Percentiles rank a stretch among this genome's conserved stretches.
Conservation (phyloP, 2,113 vertebrate genomes). For the Platichthys stellatus region DNA sequence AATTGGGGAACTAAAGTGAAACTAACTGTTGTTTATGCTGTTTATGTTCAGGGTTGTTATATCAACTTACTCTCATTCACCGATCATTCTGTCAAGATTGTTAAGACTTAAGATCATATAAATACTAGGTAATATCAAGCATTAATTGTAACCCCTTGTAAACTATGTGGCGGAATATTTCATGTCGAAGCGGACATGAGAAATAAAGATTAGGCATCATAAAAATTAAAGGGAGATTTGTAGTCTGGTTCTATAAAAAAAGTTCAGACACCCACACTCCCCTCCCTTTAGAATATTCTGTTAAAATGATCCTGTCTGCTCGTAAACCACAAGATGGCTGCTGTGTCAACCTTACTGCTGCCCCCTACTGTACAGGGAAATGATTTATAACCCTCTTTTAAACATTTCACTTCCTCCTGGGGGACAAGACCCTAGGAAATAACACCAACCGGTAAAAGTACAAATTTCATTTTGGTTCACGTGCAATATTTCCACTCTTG, state of each 20-base stretch:
- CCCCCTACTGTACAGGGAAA: constrained; percentile 42
- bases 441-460: background rate
- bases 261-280: background rate
- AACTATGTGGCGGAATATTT: background rate
- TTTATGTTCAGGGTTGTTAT: too few relatives aligned
- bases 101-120: too few relatives aligned
- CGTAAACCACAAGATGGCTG: constrained; percentile 39
- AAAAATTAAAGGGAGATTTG: background rate
- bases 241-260: background rate
- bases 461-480: too few relatives aligned
- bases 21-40: too few relatives aligned
- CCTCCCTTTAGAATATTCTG: background rate
- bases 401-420: background rate
- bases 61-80: too few relatives aligned
- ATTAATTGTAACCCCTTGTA: background rate
- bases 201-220: background rate
- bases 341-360: constrained; percentile 40
- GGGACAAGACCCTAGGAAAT: background rate
- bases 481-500: too few relatives aligned
- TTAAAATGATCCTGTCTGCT: background rate
- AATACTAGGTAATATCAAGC: too few relatives aligned
- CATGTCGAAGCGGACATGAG: too few relatives aligned
- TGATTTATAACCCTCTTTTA: background rate
- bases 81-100: too few relatives aligned
- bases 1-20: too few relatives aligned